Conservation (phyloP, 1,140 invertebrate species). For the Nymphalis io region DNA sequence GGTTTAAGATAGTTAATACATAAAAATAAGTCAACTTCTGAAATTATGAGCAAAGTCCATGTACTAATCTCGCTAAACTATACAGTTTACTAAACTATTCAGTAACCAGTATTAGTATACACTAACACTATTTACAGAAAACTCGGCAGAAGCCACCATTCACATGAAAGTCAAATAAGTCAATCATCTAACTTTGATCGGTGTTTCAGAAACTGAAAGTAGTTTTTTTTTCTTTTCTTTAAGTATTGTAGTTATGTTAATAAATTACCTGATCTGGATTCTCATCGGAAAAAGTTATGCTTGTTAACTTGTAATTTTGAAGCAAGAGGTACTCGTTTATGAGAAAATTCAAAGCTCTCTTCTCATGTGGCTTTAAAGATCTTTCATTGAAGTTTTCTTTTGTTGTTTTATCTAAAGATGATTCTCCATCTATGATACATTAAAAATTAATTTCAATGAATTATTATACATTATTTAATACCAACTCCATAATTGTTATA, state of each 20-base stretch:
- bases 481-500: no score
- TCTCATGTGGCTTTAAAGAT: constrained; percentile 90
- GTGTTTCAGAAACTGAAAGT: no score
- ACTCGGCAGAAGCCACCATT: no score
- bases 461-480: not conserved
- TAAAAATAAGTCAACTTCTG: no score
- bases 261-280: constrained; percentile 89
- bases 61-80: no score
- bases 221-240: not conserved
- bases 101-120: no score
- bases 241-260: not conserved
- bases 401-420: constrained; percentile 71
- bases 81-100: no score
- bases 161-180: no score
- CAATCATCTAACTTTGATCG: no score
- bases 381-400: constrained; percentile 68
- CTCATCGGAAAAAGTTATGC: constrained; percentile 96
- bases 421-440: constrained; percentile 72
- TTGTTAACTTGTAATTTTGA: constrained; percentile 92
- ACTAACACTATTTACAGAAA: no score
- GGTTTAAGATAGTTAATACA: not conserved
- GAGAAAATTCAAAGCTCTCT: constrained; percentile 92
- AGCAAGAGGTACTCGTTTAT: constrained; percentile 93
- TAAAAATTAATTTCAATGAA: not conserved
- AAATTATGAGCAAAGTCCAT: no score